A percentile compares a stretch with the other conserved stretches of the same genome.
phyloP scores from a whole-genome alignment of 2,888 invertebrate genomes.

The Itoplectis maculator region DNA sequence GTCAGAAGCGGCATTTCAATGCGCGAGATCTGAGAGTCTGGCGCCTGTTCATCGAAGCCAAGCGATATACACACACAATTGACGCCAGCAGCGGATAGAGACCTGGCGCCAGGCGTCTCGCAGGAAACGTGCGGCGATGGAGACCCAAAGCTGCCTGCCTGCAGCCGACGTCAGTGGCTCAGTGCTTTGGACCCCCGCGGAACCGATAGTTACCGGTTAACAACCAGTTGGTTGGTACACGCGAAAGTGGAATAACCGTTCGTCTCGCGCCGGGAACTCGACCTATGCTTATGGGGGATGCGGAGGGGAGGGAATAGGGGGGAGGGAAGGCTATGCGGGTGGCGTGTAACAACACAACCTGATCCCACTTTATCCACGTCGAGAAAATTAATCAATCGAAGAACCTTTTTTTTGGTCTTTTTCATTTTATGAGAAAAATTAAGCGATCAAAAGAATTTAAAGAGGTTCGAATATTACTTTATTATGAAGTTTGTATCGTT shows the following conservation, averaged over 20 bases:
- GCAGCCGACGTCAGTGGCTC: background rate
- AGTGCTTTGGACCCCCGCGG: background rate
- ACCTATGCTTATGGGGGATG: no score
- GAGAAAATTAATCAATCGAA: no score
- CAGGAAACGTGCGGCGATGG: slow-evolving; percentile 14
- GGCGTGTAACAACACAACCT: no score
- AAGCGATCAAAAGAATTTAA: no score
- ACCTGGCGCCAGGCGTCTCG: slow-evolving; percentile 49
- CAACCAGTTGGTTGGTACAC: slow-evolving; percentile 46
- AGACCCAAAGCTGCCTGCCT: no score
- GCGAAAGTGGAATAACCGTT: slow-evolving; percentile 47
- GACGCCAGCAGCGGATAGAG: slow-evolving; percentile 39
- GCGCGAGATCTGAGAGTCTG: slow-evolving; percentile 1
- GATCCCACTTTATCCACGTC: no score
- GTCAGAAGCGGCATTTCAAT: slow-evolving; percentile 5
- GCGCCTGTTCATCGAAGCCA: slow-evolving; percentile 5
- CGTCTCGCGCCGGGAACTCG: slow-evolving; percentile 17
- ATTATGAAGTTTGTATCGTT: no score
- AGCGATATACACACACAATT: slow-evolving; percentile 10
- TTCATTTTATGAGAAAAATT: no score
- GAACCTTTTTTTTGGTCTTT: no score
- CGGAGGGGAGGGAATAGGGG: no score
- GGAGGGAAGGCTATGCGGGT: slow-evolving; percentile 13
- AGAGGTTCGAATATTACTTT: no score
- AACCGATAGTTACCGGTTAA: slow-evolving; percentile 46